Base-by-base conservation (phyloP, 53 echinoderm and acorn worm species). In the Echinometra lucunter region DNA sequence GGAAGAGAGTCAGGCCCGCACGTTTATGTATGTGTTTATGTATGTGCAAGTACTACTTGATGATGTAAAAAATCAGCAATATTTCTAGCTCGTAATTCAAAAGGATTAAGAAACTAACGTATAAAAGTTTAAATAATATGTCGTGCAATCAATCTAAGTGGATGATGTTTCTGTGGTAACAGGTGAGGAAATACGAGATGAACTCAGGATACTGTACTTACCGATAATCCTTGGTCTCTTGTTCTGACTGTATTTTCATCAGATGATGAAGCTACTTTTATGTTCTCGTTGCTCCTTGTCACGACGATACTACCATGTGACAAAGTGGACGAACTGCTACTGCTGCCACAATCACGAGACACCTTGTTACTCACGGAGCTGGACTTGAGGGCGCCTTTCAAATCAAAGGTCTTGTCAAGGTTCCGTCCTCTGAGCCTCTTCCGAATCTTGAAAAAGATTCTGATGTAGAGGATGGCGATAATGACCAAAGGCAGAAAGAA, bases 391-490 rank as follows among this genome's bases (percentile, higher is more conserved):
- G 2, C 27, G 28, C 58, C 37, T 18, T 3, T 25, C 13, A 58
- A 44, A 21, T 37, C 66, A 15, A 27, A 23, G 30, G 37, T 35
- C 44, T 63, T 94, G 21, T 94, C 21, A 57, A 38, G 13, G 4
- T 47, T 85, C 17, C 78, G 45, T 47, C 85, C 19, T 37, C 45
- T 18, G 5, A 66, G 15, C 91, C 66, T 91, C 45, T 91, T 66
- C 21, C 91, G 66, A 27, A 70, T 91, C 69, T 69, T 91, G 15
- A 21, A 27, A 30, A 69, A 67, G 42, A 91, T 91, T 44, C 91
- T 66, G 45, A 91, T 21, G 42, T 91, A 91, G 27, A 91, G 91
- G 15, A 91, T 67, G 70, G 69, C 91, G 45, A 91, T 91, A 10
- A 70, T 28, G n/a, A 23, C 45, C n/a, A 91, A 69, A 21, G 91